Evolutionary conservation across 1,140 invertebrate genomes (phyloP), one percentile per base, ranked within the genome.

Genomic region (Drosophila kanapiae): DNA sequence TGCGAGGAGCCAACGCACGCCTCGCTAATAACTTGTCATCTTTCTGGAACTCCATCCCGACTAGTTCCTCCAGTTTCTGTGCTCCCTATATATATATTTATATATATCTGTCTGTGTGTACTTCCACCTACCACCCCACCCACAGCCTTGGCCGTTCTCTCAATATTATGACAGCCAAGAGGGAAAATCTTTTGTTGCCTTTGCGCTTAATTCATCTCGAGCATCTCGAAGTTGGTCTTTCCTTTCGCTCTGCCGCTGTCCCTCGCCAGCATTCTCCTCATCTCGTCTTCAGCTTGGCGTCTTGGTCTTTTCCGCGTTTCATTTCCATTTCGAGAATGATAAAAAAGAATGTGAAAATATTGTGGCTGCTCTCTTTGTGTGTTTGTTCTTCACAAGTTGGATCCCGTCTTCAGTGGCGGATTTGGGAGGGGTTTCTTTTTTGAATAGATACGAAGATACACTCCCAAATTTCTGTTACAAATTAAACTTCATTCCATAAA

Each of bases 11-110:
- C 67, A 56, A 40, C 75, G 57, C 72, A 80, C 64, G 72, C 59
- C 64, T 29, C 43, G 68, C 77, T 78, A 84, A 87, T 88, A 87
- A 90, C 80, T 87, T 90, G 85, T 87, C 85, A 71, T 80, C 77
- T 87, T 74, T 58, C 43, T 47, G 40, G 57, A 77, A 72, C 51
- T 75, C 31, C 54, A 64, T 56, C n/a, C 7, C n/a, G 61, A 53
- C 67, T 70, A 53, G 69, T 72, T 71, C 33, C 51, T 48, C 18
- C 38, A 64, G 53, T 64, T 40, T 42, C 51, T 58, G 8, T 7
- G 47, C 16, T 57, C 35, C 35, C 10, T 33, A 35, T 67, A 5
- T 10, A 33, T 16, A 6, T 29, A 16, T 51, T 4, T 29, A 2
- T 13, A 13, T n/a, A 35, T 35, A 8, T 10, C 2, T 29, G 9